phyloP scores from a whole-genome alignment of 2,797 vertebrate genomes.

The Rhinella marina region DNA sequence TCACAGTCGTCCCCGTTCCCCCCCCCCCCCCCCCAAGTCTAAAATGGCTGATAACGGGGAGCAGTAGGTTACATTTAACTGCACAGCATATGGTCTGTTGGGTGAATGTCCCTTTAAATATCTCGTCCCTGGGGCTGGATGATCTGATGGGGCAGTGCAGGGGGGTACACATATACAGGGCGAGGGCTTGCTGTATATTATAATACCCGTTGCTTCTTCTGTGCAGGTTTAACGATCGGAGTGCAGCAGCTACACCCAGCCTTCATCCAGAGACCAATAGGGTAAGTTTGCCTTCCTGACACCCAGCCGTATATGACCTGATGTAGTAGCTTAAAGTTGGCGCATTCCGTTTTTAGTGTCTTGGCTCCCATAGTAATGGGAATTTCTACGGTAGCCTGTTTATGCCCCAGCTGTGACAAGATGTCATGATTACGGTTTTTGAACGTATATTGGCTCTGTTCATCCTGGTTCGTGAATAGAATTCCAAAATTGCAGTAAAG shows the following conservation, averaged over 20 bases:
- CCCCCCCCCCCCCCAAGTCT: too few relatives aligned
- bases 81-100: too few relatives aligned
- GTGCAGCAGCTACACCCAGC: conserved; percentile 93
- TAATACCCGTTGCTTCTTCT: conserved; percentile 3
- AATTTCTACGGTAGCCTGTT: too few relatives aligned
- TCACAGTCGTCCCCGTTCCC: too few relatives aligned
- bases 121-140: background rate
- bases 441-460: background rate
- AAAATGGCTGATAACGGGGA: background rate
- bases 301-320: background rate
- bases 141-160: background rate
- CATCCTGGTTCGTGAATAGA: background rate
- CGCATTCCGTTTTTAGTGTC: background rate
- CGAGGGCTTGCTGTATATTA: background rate
- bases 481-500: background rate
- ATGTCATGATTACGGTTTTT: background rate
- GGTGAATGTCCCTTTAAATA: background rate
- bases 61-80: background rate
- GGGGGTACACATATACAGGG: background rate
- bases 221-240: conserved; percentile 89
- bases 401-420: too few relatives aligned
- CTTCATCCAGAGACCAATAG: conserved; percentile 93
- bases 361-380: too few relatives aligned
- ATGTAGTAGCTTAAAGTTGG: too few relatives aligned
- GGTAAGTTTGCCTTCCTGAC: conserved; percentile 80